phyloP scores from a whole-genome alignment of 2,888 invertebrate species.

The Mesorhabditis belari region DNA sequence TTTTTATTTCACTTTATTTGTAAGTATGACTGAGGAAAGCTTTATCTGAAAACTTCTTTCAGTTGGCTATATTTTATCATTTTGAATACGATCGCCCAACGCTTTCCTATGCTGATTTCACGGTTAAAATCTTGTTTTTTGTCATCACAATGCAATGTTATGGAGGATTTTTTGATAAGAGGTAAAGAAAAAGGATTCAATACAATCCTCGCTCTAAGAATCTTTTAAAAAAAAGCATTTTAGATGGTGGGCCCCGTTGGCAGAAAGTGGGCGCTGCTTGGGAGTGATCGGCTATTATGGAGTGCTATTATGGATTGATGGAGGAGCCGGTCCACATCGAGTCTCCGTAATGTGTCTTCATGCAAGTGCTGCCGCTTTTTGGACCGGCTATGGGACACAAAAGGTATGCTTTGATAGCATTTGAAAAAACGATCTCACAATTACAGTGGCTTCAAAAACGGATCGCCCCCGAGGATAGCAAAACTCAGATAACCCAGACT shows the following conservation, averaged over 20 bases:
- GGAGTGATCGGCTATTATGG: slow-evolving; percentile 40
- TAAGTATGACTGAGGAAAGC: not conserved
- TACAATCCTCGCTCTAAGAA: not conserved
- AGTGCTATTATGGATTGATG: slow-evolving; percentile 30
- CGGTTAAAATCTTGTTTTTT: slow-evolving; percentile 46
- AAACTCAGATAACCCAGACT: too few species aligned
- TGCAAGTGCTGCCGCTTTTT: slow-evolving; percentile 17
- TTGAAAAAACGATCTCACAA: too few species aligned
- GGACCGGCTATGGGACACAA: slow-evolving; percentile 22
- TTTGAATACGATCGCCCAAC: slow-evolving; percentile 48
- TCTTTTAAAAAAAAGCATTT: not conserved
- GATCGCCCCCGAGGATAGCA: not conserved
- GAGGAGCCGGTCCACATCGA: slow-evolving; percentile 42
- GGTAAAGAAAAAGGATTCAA: slow-evolving; percentile 4
- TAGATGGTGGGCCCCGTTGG: slow-evolving; percentile 41
- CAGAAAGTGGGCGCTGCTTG: slow-evolving; percentile 39
- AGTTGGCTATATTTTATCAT: slow-evolving; percentile 46
- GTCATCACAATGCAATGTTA: slow-evolving; percentile 47
- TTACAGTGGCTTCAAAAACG: too few species aligned
- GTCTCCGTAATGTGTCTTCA: slow-evolving; percentile 28
- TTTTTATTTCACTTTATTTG: slow-evolving; percentile 37
- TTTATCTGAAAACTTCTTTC: not conserved
- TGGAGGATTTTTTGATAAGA: slow-evolving; percentile 38
- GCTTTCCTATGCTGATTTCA: slow-evolving; percentile 38
- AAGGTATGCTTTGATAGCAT: not conserved